Conservation (phyloP, 2,113 vertebrate genomes). For the Fregata magnificens region DNA sequence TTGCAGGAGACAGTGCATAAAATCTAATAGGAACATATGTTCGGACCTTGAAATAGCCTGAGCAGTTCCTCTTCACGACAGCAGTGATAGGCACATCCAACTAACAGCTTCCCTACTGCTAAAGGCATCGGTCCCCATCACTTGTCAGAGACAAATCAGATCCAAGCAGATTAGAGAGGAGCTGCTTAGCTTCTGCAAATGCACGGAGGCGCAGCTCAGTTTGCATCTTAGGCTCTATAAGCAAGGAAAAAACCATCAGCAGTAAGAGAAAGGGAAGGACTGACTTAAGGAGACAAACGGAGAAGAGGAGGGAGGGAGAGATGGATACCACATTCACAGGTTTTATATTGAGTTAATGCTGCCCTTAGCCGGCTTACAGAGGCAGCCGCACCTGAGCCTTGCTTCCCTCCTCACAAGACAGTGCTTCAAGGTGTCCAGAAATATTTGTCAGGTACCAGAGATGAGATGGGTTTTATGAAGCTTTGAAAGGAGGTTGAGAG, state of each 20-base stretch:
- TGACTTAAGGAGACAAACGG: not conserved
- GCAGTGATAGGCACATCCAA: not conserved
- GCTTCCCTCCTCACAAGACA: not conserved
- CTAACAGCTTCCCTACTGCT: not conserved
- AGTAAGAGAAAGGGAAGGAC: not conserved
- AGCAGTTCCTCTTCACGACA: not conserved
- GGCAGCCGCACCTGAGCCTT: not conserved
- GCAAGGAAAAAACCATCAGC: not conserved
- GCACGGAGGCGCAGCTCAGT: not conserved
- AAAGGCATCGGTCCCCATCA: not conserved
- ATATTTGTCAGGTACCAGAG: not conserved
- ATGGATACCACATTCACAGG: not conserved
- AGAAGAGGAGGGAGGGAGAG: not conserved
- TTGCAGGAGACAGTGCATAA: not conserved
- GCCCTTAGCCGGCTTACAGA: not conserved
- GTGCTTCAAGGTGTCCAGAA: not conserved
- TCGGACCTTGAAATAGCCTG: not conserved
- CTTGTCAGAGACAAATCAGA: not conserved
- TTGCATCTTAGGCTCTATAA: not conserved
- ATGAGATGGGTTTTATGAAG: conserved; percentile 33
- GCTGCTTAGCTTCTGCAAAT: not conserved
- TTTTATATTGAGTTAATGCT: not conserved
- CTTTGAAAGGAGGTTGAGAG: not conserved
- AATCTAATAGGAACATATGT: not conserved
- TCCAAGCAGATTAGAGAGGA: not conserved